Percentiles rank a stretch among this genome's conserved stretches.
These are phyloP conservation scores for Riparia riparia DNA, from an alignment of 2,113 vertebrate genomes.

Conservation along the genomic window DNA sequence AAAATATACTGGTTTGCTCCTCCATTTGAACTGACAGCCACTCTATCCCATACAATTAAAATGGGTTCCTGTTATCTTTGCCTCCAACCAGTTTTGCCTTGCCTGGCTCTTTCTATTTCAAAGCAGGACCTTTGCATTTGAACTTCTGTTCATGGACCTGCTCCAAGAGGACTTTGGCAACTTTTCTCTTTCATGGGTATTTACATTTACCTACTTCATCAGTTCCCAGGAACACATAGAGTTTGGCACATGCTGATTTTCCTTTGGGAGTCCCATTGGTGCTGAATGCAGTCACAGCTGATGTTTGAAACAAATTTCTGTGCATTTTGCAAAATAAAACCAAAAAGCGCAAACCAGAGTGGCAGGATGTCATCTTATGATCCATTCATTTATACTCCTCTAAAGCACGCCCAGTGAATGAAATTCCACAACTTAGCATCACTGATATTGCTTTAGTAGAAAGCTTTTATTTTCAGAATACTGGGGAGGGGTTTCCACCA, in stretches of 20 bases:
- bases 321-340: not conserved
- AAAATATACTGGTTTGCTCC: not conserved
- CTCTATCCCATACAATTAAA: not conserved
- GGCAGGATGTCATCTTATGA: not conserved
- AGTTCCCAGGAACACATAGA: not conserved
- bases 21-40: not conserved
- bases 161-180: not conserved
- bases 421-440: not conserved
- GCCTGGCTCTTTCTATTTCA: not conserved
- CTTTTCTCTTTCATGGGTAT: not conserved
- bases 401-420: not conserved
- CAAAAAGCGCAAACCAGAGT: not conserved
- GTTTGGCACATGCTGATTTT: not conserved
- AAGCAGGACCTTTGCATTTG: not conserved
- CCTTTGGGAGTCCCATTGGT: rapidly evolving
- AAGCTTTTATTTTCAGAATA: not conserved
- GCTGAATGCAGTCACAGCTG: not conserved
- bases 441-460: not conserved
- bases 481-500: not conserved
- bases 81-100: not conserved
- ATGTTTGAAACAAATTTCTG: not conserved
- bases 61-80: not conserved
- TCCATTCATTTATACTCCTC: not conserved
- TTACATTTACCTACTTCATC: not conserved
- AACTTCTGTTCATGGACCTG: not conserved